Evolutionary conservation across 2,797 vertebrate genomes (phyloP), one percentile per base, ranked within the genome.

Genomic region (Chrosomus eos): DNA sequence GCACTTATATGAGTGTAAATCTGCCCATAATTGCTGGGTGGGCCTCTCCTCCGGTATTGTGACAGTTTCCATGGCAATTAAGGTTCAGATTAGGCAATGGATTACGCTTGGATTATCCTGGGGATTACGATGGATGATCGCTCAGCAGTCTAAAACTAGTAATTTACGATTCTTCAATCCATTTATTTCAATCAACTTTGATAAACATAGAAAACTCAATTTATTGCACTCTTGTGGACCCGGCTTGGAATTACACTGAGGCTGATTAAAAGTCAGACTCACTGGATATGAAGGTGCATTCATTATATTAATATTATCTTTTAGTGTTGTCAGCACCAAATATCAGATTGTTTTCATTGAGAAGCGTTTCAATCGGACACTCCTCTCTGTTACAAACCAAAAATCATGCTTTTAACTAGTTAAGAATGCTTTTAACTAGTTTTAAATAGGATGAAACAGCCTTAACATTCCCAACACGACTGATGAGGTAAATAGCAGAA

Each of bases 61-160:
- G 78, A 85, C 38, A n/a, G 85, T 85, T 88, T 77, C 87, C 85
- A 85, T 85, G 72, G 80, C 80, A 87, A 88, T 89, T 87, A 81
- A 88, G 58, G 58, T 89, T 85, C 43, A 87, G 67, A 89, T 85
- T 87, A 82, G 75, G 70, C 62, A 80, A 82, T 76, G 79, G 84
- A 86, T 89, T 86, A 89, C 67, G 73, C 2, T 36, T 67, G 76
- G 80, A 87, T 89, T 88, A 87, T 74, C n/a, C 40, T 78, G 26
- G 68, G 86, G 87, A 87, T 87, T 88, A 85, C 83, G 60, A 85
- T 73, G 83, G 88, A 85, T 78, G 78, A 85, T 89, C 58, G 43
- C n/a, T n/a, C 40, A 68, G 71, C 82, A 81, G 79, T 87, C 62
- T n/a, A 79, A 86, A 88, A 78, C 58, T 48, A 77, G 38, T 86